Evolutionary conservation across 2,113 vertebrate genomes (phyloP).

Genomic region (Varanus komodoensis): DNA sequence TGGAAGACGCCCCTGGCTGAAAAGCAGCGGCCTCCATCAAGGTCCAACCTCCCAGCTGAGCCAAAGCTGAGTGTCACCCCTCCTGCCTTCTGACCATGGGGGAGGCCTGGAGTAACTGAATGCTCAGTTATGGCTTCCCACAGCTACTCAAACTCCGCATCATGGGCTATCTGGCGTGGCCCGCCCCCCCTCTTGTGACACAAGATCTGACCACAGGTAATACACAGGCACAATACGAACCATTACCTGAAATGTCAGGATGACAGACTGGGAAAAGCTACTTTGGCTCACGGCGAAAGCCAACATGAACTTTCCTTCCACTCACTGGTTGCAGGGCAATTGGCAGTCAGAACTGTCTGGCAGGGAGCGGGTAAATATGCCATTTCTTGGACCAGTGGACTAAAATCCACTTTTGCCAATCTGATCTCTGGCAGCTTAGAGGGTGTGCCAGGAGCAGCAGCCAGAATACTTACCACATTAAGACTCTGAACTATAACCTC

Average conservation of each 20-base stretch:
- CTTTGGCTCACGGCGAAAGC: background rate
- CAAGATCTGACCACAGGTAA: background rate
- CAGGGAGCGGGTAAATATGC: background rate
- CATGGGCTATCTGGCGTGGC: too few relatives aligned
- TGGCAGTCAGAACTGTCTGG: background rate
- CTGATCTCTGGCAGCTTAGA: background rate
- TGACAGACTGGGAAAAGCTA: background rate
- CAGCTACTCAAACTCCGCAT: too few relatives aligned
- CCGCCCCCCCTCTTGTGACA: too few relatives aligned
- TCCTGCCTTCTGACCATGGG: too few relatives aligned
- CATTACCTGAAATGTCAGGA: background rate
- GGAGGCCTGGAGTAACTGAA: too few relatives aligned
- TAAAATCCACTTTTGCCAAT: background rate
- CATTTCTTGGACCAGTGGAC: background rate
- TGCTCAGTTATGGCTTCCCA: too few relatives aligned
- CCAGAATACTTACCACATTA: background rate
- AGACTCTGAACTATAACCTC: background rate
- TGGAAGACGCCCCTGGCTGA: too few relatives aligned
- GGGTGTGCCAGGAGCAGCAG: background rate
- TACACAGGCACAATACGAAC: background rate
- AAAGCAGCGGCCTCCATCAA: too few relatives aligned
- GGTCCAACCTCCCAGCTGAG: too few relatives aligned
- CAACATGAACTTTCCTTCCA: background rate
- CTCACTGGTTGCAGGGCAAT: background rate
- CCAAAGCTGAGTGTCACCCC: too few relatives aligned